Evolutionary conservation across 2,113 vertebrate species (phyloP).

Genomic region (Danionella cerebrum): DNA sequence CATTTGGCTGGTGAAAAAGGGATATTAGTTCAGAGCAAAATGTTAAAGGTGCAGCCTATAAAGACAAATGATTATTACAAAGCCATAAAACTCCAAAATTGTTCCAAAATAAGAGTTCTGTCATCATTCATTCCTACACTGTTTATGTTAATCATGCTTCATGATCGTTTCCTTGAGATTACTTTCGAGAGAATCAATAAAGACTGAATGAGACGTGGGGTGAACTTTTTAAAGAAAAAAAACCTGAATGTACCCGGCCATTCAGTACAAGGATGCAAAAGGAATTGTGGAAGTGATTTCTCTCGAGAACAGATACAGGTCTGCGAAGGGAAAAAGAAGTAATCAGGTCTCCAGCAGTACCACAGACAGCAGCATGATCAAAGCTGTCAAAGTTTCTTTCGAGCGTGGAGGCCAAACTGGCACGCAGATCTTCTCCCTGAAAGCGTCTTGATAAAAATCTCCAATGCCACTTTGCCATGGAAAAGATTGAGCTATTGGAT

Average conservation of each 20-base stretch:
- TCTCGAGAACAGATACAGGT: conserved; percentile 19
- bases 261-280: not conserved
- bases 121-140: too few relatives aligned
- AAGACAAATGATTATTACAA: conserved; percentile 26
- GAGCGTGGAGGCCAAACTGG: conserved; percentile 15
- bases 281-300: conserved; percentile 5
- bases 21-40: too few relatives aligned
- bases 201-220: too few relatives aligned
- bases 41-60: too few relatives aligned
- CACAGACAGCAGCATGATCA: conserved; percentile 5
- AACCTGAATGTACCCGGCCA: not conserved
- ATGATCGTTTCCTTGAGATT: too few relatives aligned
- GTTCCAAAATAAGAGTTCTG: too few relatives aligned
- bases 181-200: too few relatives aligned
- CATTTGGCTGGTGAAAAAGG: not conserved
- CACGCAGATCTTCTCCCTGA: conserved; percentile 16
- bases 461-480: conserved; percentile 24
- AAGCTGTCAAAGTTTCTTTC: conserved; percentile 24
- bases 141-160: too few relatives aligned
- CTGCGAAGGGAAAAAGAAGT: conserved; percentile 8
- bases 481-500: conserved; percentile 22
- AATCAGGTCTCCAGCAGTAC: not conserved
- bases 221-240: too few relatives aligned
- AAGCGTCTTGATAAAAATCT: conserved; percentile 30
- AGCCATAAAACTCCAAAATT: not conserved